phyloP scores from a whole-genome alignment of 2,113 vertebrate genomes.

The Desmodus rotundus region DNA sequence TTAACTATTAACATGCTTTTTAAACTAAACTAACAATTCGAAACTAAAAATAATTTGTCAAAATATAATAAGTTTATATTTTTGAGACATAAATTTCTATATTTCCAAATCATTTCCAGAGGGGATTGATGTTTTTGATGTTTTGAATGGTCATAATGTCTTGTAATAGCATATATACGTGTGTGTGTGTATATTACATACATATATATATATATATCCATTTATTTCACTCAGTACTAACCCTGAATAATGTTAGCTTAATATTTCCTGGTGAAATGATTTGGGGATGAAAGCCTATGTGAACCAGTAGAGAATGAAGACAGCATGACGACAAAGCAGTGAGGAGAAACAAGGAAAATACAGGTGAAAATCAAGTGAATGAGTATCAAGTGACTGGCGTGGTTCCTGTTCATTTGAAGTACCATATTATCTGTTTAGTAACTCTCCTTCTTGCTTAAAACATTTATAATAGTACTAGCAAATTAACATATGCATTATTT shows the following conservation, averaged over 20 bases:
- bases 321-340: not conserved
- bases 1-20: not conserved
- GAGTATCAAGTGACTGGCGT: not conserved
- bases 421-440: not conserved
- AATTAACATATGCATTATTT: not conserved
- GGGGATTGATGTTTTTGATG: not conserved
- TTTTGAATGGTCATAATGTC: not conserved
- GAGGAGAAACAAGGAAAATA: not conserved
- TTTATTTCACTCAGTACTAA: not conserved
- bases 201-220: too few relatives aligned
- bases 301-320: not conserved
- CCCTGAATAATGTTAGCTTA: not conserved
- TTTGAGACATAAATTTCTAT: not conserved
- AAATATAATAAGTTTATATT: not conserved
- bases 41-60: not conserved
- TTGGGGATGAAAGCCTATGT: not conserved
- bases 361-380: not conserved
- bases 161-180: not conserved
- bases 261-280: not conserved
- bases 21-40: not conserved
- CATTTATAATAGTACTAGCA: not conserved
- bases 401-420: not conserved
- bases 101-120: not conserved
- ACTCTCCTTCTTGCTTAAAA: not conserved
- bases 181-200: too few relatives aligned